Percentiles rank a stretch among this genome's conserved stretches.
Evolutionary conservation across 2,797 vertebrate species (phyloP).

Genomic region (Neosilurus hyrtlii): DNA sequence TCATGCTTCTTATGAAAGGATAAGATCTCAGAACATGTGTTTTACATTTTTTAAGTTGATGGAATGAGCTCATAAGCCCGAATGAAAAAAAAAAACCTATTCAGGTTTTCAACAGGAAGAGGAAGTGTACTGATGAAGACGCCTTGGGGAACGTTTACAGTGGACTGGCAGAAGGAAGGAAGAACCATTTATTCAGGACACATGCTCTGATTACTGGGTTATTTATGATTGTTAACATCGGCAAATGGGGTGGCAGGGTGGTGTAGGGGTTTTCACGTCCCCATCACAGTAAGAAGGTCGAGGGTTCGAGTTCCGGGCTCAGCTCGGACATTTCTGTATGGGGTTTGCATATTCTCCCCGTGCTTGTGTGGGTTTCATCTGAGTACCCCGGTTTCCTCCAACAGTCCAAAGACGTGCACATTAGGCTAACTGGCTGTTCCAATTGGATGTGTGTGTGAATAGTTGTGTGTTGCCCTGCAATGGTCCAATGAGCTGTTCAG

Average conservation of each 20-base stretch:
- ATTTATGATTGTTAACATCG: slow-evolving; percentile 6
- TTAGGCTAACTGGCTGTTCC: too few relatives aligned
- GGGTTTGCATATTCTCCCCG: too few relatives aligned
- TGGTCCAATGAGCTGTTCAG: too few relatives aligned
- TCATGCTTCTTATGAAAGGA: slow-evolving; percentile 51
- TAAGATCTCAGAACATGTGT: slow-evolving; percentile 54
- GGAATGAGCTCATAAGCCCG: slow-evolving; percentile 62
- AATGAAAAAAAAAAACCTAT: slow-evolving; percentile 62
- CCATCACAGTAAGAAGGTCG: too few relatives aligned
- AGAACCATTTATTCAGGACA: slow-evolving; percentile 9
- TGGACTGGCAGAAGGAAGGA: neutral
- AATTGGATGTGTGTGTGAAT: too few relatives aligned
- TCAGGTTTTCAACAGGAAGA: slow-evolving; percentile 51
- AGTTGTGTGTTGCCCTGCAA: too few relatives aligned
- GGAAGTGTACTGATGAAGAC: slow-evolving; percentile 50
- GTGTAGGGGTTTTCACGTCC: too few relatives aligned
- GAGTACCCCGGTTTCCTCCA: too few relatives aligned
- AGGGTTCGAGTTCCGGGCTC: too few relatives aligned
- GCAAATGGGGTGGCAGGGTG: neutral
- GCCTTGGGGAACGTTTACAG: slow-evolving; percentile 46
- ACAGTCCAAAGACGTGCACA: too few relatives aligned
- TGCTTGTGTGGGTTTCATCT: too few relatives aligned
- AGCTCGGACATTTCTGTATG: too few relatives aligned
- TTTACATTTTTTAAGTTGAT: slow-evolving; percentile 57
- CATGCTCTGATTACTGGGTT: neutral